A percentile compares a stretch with the other conserved stretches of the same genome.
Evolutionary conservation across 1,140 invertebrate species (phyloP).

Genomic region (Macrosteles quadrilineatus): DNA sequence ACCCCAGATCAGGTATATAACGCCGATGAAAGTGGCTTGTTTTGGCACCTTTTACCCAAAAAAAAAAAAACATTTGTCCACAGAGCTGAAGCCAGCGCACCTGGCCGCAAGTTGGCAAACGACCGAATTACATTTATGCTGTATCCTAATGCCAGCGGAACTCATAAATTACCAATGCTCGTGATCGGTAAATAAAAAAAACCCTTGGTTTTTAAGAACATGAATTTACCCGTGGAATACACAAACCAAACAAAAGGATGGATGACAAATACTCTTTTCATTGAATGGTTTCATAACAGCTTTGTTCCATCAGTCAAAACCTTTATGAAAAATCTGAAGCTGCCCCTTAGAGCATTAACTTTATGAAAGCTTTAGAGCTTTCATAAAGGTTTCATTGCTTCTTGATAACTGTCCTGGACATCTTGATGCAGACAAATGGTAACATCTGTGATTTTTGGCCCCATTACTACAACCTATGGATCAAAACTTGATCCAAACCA

Average conservation of each 20-base stretch:
- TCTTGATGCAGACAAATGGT: neutral
- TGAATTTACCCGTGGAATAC: conserved; percentile 43
- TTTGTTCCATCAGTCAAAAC: conserved; percentile 47
- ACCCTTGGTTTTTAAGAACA: conserved; percentile 44
- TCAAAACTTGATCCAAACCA: too few species aligned
- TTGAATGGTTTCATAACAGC: conserved; percentile 47
- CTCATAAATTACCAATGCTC: conserved; percentile 46
- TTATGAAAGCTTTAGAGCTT: too few species aligned
- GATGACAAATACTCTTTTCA: conserved; percentile 43
- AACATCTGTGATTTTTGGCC: neutral
- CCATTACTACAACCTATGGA: neutral
- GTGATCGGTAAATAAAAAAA: conserved; percentile 47
- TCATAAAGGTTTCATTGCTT: conserved; percentile 38
- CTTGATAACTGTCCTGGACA: too few species aligned
- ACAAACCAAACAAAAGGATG: conserved; percentile 43
- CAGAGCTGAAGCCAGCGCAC: conserved; percentile 38
- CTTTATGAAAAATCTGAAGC: conserved; percentile 42
- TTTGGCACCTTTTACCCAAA: too few species aligned
- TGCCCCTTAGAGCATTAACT: too few species aligned
- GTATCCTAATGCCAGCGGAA: conserved; percentile 48
- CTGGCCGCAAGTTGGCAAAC: conserved; percentile 45
- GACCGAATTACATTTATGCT: conserved; percentile 48
- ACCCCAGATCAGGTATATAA: too few species aligned
- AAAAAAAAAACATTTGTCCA: too few species aligned
- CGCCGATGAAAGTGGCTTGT: conserved; percentile 37